Conservation (phyloP, 2,888 invertebrate genomes). For the Nycteola revayana region DNA sequence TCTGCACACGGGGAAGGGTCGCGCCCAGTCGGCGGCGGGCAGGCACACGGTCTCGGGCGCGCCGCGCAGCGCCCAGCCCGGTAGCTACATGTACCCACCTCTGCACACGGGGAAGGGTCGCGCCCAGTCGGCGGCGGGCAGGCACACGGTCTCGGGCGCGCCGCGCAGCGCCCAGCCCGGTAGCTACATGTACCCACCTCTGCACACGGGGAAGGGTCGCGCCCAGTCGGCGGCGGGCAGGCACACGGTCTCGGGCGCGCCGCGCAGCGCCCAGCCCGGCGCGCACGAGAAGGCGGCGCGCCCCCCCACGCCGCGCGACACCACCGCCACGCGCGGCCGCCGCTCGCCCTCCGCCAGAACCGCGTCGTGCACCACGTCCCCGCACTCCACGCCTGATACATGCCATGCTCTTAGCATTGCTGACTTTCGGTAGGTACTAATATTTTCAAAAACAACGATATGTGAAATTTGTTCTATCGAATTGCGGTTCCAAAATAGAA, state of each 20-base stretch:
- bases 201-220: slow-evolving; percentile 87
- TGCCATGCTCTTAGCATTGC: neutral
- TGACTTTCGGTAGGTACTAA: neutral
- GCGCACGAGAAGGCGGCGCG: slow-evolving; percentile 91
- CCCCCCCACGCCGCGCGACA: slow-evolving; percentile 91
- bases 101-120: slow-evolving; percentile 88
- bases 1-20: too few species aligned
- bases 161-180: slow-evolving; percentile 90
- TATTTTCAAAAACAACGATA: too few species aligned
- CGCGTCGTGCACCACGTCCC: slow-evolving; percentile 83
- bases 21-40: too few species aligned
- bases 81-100: too few species aligned
- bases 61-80: too few species aligned
- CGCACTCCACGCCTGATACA: slow-evolving; percentile 88
- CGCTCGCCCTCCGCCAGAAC: slow-evolving; percentile 76
- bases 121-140: slow-evolving; percentile 91
- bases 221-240: slow-evolving; percentile 91
- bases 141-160: slow-evolving; percentile 87
- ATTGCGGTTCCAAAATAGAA: too few species aligned
- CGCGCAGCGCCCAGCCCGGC: slow-evolving; percentile 88
- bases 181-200: slow-evolving; percentile 72
- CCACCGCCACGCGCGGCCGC: slow-evolving; percentile 86
- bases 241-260: slow-evolving; percentile 88
- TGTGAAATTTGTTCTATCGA: too few species aligned
- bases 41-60: too few species aligned